These are phyloP conservation scores for Allygus modestus DNA, from an alignment of 2,888 invertebrate species.

Conservation along the genomic window DNA sequence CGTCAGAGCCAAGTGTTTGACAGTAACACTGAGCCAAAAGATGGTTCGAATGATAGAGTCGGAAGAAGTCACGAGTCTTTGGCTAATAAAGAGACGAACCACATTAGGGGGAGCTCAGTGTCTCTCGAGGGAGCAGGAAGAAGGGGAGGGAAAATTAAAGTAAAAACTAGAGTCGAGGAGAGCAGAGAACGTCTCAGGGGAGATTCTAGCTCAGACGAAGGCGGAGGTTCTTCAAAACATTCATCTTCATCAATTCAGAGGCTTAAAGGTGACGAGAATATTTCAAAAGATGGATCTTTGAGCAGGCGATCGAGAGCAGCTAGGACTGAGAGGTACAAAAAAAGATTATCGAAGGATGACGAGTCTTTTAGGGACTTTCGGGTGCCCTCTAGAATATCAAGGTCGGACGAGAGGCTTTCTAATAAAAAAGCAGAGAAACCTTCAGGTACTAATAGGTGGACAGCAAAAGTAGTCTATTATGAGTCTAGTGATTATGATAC, in stretches of 20 bases:
- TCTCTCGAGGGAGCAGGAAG: constrained; percentile 59
- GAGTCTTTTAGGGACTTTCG: constrained; percentile 45
- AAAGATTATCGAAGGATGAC: constrained; percentile 85
- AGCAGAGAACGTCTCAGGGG: constrained; percentile 79
- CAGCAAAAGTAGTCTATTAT: constrained; percentile 69
- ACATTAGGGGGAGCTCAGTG: constrained; percentile 49
- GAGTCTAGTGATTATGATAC: constrained; percentile 69
- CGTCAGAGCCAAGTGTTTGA: constrained; percentile 34
- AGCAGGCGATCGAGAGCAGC: constrained; percentile 84
- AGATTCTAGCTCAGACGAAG: constrained; percentile 85
- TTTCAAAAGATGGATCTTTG: constrained; percentile 77
- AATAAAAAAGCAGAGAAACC: constrained; percentile 73
- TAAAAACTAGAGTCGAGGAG: constrained; percentile 84
- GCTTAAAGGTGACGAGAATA: constrained; percentile 78
- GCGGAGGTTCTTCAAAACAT: constrained; percentile 81
- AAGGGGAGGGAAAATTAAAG: constrained; percentile 44
- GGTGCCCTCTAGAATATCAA: constrained; percentile 42
- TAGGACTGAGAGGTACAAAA: constrained; percentile 88
- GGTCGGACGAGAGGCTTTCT: constrained; percentile 61
- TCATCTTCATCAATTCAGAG: constrained; percentile 82
- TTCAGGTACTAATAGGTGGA: constrained; percentile 66
- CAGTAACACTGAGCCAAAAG: not conserved
- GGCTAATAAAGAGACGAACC: not conserved
- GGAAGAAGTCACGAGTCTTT: constrained; percentile 48
- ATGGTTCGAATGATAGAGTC: constrained; percentile 27